Conservation (phyloP, 2,888 invertebrate species). For the Ophion obscuratus region DNA sequence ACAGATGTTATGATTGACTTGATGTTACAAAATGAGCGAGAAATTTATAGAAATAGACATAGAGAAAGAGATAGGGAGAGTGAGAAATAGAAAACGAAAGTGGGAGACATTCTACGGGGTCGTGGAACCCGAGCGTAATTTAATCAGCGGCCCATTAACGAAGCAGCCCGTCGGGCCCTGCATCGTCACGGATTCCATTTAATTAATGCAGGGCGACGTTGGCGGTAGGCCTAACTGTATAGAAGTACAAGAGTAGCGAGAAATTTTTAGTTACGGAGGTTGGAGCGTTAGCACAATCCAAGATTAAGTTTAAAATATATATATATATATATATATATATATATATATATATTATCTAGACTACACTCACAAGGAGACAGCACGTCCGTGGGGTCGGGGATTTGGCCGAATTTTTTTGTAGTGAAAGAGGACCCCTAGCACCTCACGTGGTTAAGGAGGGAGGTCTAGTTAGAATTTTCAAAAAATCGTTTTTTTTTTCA, state of each 20-base stretch:
- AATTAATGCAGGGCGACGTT: slow-evolving; percentile 79
- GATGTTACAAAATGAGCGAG: slow-evolving; percentile 3
- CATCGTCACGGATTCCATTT: slow-evolving; percentile 77
- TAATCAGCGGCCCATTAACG: slow-evolving; percentile 79
- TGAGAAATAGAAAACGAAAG: slow-evolving; percentile 3
- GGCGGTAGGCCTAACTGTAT: slow-evolving; percentile 70
- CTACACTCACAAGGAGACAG: no score
- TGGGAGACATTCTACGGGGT: slow-evolving; percentile 59
- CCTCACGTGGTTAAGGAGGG: no score
- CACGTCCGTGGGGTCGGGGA: no score
- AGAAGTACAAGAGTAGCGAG: slow-evolving; percentile 66
- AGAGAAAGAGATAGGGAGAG: slow-evolving; percentile 20
- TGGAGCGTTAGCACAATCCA: no score
- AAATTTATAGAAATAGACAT: slow-evolving; percentile 18
- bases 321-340: no score
- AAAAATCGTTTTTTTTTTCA: no score
- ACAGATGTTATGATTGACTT: no score
- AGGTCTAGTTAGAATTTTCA: no score
- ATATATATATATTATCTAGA: no score
- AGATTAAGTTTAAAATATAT: no score
- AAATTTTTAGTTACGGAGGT: slow-evolving; percentile 14
- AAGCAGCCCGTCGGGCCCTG: slow-evolving; percentile 72
- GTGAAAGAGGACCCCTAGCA: no score
- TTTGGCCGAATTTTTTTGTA: no score
- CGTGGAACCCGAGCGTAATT: slow-evolving; percentile 76